A percentile compares a stretch with the other conserved stretches of the same genome.
Conservation (phyloP, 1,140 invertebrate species). For the Brachionus plicatilis region DNA sequence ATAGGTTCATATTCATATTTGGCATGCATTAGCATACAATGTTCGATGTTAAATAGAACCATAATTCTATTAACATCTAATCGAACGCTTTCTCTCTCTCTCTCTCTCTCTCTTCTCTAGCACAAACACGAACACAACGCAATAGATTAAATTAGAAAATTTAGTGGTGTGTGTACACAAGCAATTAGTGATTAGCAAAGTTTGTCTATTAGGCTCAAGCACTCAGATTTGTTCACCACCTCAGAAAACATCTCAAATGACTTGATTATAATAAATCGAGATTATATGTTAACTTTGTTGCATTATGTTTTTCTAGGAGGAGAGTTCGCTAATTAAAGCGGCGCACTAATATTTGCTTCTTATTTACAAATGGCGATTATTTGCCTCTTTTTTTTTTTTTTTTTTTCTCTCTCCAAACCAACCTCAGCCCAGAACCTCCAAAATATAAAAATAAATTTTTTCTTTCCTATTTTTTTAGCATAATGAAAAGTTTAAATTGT, state of each 20-base stretch:
- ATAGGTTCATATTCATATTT: neutral
- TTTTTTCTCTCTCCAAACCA: no score
- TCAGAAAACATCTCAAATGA: neutral
- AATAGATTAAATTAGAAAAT: neutral
- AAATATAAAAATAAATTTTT: neutral
- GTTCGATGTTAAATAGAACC: neutral
- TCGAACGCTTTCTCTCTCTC: neutral
- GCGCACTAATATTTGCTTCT: neutral
- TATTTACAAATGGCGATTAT: slow-evolving; percentile 4
- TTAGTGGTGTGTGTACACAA: neutral
- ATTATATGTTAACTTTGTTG: slow-evolving; percentile 31
- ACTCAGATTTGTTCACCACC: neutral
- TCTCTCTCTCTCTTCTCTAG: no score
- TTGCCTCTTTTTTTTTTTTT: neutral
- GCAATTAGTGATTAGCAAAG: neutral
- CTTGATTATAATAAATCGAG: slow-evolving; percentile 21
- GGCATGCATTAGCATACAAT: neutral
- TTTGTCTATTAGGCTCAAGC: neutral
- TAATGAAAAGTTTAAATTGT: neutral
- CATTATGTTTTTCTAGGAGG: neutral
- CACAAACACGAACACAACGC: neutral
- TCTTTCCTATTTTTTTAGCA: neutral
- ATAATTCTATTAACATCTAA: neutral
- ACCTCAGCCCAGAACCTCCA: neutral
- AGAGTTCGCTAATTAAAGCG: neutral